phyloP scores from a whole-genome alignment of 1,140 invertebrate species.

The Drosophila melanica region DNA sequence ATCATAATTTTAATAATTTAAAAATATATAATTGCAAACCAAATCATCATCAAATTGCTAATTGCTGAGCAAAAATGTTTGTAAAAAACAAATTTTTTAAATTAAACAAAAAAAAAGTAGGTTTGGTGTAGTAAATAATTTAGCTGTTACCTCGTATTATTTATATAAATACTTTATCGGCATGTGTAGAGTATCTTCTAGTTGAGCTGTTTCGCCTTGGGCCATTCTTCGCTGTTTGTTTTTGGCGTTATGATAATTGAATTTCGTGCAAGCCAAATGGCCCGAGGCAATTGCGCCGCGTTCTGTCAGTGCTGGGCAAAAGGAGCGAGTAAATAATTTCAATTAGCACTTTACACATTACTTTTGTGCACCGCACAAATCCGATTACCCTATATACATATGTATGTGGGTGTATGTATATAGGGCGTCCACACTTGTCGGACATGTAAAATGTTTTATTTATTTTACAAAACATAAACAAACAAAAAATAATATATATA shows the following conservation, averaged over 20 bases:
- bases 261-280: not conserved
- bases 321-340: conserved; percentile 15
- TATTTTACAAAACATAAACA: conserved; percentile 43
- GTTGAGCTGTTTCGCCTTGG: not conserved
- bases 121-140: no score
- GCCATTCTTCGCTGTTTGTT: not conserved
- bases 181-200: not conserved
- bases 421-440: not conserved
- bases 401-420: not conserved
- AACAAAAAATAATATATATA: not conserved
- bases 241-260: not conserved
- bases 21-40: no score
- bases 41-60: no score
- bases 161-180: no score
- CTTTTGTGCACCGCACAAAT: conserved; percentile 19
- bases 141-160: no score
- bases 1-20: no score
- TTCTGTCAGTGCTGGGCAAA: not conserved
- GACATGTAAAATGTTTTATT: conserved; percentile 59
- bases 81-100: no score
- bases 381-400: conserved; percentile 6
- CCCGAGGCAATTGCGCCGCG: not conserved
- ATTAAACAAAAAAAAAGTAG: no score
- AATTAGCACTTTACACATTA: conserved; percentile 25
- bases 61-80: no score